These are phyloP conservation scores for Lutjanus campechanus DNA, from an alignment of 2,797 vertebrate genomes.

Conservation along the genomic window DNA sequence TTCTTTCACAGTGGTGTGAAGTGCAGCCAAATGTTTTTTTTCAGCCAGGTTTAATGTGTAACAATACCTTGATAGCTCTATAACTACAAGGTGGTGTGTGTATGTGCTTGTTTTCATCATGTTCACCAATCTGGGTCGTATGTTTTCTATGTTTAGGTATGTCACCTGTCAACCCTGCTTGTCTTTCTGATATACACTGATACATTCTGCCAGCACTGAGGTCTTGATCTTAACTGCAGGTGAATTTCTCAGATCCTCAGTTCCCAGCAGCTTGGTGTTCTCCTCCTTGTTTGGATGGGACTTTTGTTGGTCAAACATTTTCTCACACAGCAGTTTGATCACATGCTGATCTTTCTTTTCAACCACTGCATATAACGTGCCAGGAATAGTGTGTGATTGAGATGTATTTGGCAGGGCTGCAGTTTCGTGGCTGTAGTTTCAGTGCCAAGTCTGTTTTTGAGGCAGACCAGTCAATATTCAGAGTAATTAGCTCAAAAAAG, in stretches of 20 bases:
- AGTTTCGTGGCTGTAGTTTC: background rate
- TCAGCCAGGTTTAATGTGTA: background rate
- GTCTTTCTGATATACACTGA: background rate
- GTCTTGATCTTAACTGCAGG: background rate
- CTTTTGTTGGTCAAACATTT: slow-evolving; percentile 1
- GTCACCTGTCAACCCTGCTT: background rate
- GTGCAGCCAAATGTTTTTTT: background rate
- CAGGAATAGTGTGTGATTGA: background rate
- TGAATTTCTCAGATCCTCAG: background rate
- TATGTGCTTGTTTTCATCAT: background rate
- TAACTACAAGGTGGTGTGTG: background rate
- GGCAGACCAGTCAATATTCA: background rate
- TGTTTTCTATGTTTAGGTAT: background rate
- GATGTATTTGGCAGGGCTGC: background rate
- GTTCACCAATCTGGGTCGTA: background rate
- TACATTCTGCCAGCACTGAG: background rate
- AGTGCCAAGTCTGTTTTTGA: background rate
- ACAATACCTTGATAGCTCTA: background rate
- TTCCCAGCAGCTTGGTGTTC: background rate
- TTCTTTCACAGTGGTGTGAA: background rate
- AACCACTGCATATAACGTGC: background rate
- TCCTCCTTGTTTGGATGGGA: background rate
- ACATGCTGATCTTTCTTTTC: background rate
- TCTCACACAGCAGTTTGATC: background rate
- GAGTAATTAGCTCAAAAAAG: background rate